Percentiles rank a stretch among this genome's conserved stretches.
Conservation (phyloP, 30 jellyfish, hydroid and myxozoan species). For the Aurelia coerulea region DNA sequence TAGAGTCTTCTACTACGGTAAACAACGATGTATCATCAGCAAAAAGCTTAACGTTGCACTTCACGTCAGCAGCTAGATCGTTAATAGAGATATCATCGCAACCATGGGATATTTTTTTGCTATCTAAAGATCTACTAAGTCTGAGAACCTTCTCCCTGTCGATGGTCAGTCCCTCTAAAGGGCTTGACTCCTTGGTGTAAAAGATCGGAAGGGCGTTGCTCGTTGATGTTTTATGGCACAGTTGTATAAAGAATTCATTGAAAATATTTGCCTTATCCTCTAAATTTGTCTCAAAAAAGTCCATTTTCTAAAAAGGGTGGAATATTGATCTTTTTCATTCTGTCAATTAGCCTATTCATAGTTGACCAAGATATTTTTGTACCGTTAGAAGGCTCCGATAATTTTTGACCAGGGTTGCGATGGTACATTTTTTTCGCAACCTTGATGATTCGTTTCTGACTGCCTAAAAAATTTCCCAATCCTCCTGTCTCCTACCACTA, state of each 20-base stretch:
- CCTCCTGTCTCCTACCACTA: conserved; percentile 35
- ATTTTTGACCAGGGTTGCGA: conserved; percentile 46
- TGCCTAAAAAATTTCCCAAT: conserved; percentile 12
- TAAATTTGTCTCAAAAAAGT: conserved; percentile 36
- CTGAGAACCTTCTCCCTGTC: not conserved
- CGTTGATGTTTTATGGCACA: conserved; percentile 28
- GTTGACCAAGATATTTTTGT: conserved; percentile 39
- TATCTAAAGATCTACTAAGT: conserved; percentile 17
- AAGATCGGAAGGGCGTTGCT: conserved; percentile 50
- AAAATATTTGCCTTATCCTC: conserved; percentile 48
- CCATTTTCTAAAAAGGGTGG: conserved; percentile 9
- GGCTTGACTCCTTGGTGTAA: conserved; percentile 10
- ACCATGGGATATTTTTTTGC: conserved; percentile 29
- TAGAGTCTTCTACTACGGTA: too few species aligned
- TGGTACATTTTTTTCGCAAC: conserved; percentile 42
- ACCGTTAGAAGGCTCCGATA: conserved; percentile 38
- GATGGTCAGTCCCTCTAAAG: conserved; percentile 11
- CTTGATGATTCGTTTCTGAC: conserved; percentile 27
- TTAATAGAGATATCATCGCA: too few species aligned
- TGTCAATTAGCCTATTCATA: conserved; percentile 34
- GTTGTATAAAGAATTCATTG: conserved; percentile 35
- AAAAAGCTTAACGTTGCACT: too few species aligned
- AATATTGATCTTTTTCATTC: conserved; percentile 1
- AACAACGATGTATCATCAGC: too few species aligned
- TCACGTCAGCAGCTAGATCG: too few species aligned